These are phyloP conservation scores for Zosterops borbonicus DNA, from an alignment of 2,113 vertebrate genomes.

Conservation along the genomic window DNA sequence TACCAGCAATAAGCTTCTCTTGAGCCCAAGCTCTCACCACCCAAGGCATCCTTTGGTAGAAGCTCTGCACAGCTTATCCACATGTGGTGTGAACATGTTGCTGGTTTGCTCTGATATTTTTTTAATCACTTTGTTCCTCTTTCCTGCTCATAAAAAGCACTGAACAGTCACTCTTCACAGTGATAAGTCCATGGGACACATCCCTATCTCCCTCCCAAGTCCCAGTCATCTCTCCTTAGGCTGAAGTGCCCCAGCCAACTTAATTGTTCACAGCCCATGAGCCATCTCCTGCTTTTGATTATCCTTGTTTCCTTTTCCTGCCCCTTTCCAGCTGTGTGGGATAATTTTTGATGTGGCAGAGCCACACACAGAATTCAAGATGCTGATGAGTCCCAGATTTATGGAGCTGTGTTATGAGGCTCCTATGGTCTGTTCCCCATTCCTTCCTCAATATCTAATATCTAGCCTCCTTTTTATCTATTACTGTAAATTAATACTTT, in stretches of 20 bases:
- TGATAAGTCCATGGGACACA: neutral
- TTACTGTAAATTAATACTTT: neutral
- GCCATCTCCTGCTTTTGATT: neutral
- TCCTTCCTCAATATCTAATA: neutral
- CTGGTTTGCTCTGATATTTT: neutral
- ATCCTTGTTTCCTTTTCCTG: constrained; percentile 6
- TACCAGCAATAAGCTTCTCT: neutral
- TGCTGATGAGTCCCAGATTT: constrained; percentile 1
- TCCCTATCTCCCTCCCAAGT: neutral
- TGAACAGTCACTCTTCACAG: neutral
- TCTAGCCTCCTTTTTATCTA: neutral
- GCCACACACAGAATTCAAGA: neutral
- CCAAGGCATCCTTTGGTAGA: neutral
- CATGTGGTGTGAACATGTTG: neutral
- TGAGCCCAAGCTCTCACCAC: neutral
- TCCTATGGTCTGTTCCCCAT: neutral
- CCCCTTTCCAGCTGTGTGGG: neutral
- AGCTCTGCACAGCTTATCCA: neutral
- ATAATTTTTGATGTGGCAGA: constrained; percentile 1
- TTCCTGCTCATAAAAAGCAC: neutral
- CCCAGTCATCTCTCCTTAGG: neutral
- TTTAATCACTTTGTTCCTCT: neutral
- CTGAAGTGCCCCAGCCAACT: neutral
- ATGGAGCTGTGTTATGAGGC: neutral
- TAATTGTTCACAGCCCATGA: neutral